Evolutionary conservation across 1,140 invertebrate genomes (phyloP).

Genomic region (Calephelis virginiensis): DNA sequence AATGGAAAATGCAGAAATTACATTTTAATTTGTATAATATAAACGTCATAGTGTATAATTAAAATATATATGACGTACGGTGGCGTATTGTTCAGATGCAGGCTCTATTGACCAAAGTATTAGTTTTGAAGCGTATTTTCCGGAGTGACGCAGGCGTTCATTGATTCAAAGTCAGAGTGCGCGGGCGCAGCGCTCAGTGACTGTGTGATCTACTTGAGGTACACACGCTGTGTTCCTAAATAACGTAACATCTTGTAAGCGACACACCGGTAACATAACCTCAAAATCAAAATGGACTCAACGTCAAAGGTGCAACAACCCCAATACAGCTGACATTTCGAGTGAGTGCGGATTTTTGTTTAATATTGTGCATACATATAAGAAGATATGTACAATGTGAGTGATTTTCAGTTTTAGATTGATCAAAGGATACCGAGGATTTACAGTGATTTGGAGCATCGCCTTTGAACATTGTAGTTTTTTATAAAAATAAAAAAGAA

Average conservation of each 20-base stretch:
- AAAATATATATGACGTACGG: conserved; percentile 41
- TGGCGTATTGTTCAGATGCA: conserved; percentile 47
- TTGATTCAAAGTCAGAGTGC: conserved; percentile 59
- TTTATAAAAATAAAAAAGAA: too few relatives aligned
- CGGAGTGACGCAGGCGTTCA: conserved; percentile 64
- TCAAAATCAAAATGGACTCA: conserved; percentile 59
- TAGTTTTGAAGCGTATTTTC: conserved; percentile 68
- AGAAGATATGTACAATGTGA: conserved; percentile 16
- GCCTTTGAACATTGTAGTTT: too few relatives aligned
- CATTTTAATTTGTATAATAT: conserved; percentile 40
- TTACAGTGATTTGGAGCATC: neutral
- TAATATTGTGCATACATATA: conserved; percentile 32
- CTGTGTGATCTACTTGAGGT: conserved; percentile 67
- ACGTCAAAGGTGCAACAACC: conserved; percentile 52
- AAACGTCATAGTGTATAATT: conserved; percentile 53
- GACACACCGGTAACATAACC: conserved; percentile 47
- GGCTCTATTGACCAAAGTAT: conserved; percentile 55
- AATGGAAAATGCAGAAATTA: conserved; percentile 40
- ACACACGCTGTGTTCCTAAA: conserved; percentile 58
- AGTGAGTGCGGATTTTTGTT: conserved; percentile 66
- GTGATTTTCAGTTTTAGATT: neutral
- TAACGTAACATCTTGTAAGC: conserved; percentile 31
- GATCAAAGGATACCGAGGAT: neutral
- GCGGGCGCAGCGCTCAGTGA: conserved; percentile 63
- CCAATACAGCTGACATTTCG: conserved; percentile 50